Evolutionary conservation across 2,797 vertebrate species (phyloP).

Genomic region (Diplodus sargus): DNA sequence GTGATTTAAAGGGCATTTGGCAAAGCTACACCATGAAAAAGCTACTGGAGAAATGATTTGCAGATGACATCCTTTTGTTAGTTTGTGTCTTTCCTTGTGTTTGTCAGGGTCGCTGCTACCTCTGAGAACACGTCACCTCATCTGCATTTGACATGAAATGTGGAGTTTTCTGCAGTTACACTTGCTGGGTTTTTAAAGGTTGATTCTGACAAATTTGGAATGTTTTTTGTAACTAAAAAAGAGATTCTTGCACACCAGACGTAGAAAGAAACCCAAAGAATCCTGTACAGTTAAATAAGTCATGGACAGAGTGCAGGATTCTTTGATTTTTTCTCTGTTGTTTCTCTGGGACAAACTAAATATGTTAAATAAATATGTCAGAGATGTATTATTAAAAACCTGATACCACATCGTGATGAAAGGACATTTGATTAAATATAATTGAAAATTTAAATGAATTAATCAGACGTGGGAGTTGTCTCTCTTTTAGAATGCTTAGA

Average conservation of each 20-base stretch:
- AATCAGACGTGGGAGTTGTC: neutral
- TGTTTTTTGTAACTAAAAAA: too few relatives aligned
- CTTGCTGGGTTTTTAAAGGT: neutral
- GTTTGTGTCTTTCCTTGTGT: neutral
- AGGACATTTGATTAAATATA: neutral
- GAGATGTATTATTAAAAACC: neutral
- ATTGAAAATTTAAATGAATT: neutral
- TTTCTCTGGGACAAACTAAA: neutral
- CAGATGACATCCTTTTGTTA: neutral
- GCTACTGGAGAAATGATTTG: conserved; percentile 23
- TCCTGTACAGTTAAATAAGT: neutral
- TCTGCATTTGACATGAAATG: conserved; percentile 5
- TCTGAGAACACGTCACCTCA: neutral
- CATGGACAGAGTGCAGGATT: neutral
- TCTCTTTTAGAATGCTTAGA: neutral
- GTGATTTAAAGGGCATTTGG: conserved; percentile 4
- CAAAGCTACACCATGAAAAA: conserved; percentile 26
- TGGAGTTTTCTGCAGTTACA: neutral
- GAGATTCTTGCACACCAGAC: neutral
- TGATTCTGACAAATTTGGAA: neutral
- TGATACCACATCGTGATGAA: neutral
- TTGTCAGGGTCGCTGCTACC: neutral
- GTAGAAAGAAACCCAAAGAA: neutral
- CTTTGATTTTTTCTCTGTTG: neutral
- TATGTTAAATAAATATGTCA: neutral